A percentile compares a stretch with the other conserved stretches of the same genome.
Conservation (phyloP, 2,113 vertebrate species). For the Takifugu bimaculatus region DNA sequence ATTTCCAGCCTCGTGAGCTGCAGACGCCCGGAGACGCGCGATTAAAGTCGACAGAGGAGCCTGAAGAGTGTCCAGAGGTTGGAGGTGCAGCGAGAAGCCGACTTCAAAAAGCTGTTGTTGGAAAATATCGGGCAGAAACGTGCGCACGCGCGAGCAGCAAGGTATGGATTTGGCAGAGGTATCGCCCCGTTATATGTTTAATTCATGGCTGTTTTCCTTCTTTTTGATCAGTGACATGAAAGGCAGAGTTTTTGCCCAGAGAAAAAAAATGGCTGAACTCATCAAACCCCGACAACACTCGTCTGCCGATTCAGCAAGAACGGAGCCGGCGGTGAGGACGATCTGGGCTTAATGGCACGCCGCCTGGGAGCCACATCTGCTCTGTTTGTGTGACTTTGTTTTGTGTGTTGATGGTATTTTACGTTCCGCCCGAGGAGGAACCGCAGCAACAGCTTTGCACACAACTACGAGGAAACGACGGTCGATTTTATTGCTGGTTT, state of each 20-base stretch:
- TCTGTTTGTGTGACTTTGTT: constrained; percentile 32
- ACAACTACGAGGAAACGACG: background rate
- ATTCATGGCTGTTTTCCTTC: constrained; percentile 67
- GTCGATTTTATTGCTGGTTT: too few relatives aligned
- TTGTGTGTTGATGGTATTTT: constrained; percentile 47
- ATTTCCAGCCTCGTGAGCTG: constrained; percentile 7
- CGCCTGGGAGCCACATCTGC: constrained; percentile 12
- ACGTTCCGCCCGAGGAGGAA: constrained; percentile 49
- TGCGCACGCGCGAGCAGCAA: constrained; percentile 36
- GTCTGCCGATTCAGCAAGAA: constrained; percentile 52
- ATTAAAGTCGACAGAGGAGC: constrained; percentile 17
- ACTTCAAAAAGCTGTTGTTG: constrained; percentile 52
- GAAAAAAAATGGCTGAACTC: constrained; percentile 67
- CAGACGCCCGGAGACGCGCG: constrained; percentile 7
- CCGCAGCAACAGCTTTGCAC: constrained; percentile 5
- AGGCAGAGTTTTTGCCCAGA: constrained; percentile 51
- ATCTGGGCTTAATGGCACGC: constrained; percentile 29
- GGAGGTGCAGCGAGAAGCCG: constrained; percentile 16
- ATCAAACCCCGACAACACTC: constrained; percentile 54
- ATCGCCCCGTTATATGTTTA: constrained; percentile 58
- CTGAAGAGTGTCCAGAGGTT: constrained; percentile 14
- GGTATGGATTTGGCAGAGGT: constrained; percentile 53
- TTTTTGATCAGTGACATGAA: constrained; percentile 72
- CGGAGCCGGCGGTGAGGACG: constrained; percentile 19
- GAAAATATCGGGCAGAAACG: constrained; percentile 51